Conservation (phyloP, 2,888 invertebrate species). For the Scaptomyza flava region DNA sequence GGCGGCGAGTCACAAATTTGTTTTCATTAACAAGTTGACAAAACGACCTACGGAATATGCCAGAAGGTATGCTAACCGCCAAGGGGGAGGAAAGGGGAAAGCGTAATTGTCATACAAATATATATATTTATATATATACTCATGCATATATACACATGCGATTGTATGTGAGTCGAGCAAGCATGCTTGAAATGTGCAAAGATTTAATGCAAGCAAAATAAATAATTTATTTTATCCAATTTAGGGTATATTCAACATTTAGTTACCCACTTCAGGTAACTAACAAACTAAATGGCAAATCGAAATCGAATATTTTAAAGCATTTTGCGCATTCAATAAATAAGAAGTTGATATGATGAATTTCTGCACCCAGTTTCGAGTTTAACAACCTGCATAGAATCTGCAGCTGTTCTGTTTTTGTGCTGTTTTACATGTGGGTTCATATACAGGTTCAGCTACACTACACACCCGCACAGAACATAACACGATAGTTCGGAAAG, state of each 20-base stretch:
- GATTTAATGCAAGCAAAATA: conserved; percentile 14
- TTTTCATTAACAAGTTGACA: conserved; percentile 71
- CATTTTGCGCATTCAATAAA: too few relatives aligned
- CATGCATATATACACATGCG: not conserved
- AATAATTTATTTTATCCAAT: too few relatives aligned
- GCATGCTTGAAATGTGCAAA: not conserved
- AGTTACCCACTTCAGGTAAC: not conserved
- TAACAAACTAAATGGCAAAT: too few relatives aligned
- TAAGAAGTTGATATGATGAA: too few relatives aligned
- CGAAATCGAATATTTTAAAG: too few relatives aligned
- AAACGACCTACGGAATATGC: conserved; percentile 30
- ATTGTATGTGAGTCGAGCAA: not conserved
- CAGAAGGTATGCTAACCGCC: conserved; percentile 5
- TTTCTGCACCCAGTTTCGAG: too few relatives aligned
- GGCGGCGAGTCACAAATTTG: conserved; percentile 63
- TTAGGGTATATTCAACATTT: not conserved
- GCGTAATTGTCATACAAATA: not conserved
- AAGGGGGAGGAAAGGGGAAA: not conserved
- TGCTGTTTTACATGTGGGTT: too few relatives aligned
- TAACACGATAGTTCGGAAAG: too few relatives aligned
- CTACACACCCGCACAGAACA: too few relatives aligned
- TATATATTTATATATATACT: not conserved
- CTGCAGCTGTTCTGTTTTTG: too few relatives aligned
- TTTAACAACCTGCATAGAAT: too few relatives aligned
- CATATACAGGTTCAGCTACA: too few relatives aligned